These are phyloP conservation scores for Sacculina carcini DNA, from an alignment of 2,888 invertebrate genomes.

Conservation along the genomic window DNA sequence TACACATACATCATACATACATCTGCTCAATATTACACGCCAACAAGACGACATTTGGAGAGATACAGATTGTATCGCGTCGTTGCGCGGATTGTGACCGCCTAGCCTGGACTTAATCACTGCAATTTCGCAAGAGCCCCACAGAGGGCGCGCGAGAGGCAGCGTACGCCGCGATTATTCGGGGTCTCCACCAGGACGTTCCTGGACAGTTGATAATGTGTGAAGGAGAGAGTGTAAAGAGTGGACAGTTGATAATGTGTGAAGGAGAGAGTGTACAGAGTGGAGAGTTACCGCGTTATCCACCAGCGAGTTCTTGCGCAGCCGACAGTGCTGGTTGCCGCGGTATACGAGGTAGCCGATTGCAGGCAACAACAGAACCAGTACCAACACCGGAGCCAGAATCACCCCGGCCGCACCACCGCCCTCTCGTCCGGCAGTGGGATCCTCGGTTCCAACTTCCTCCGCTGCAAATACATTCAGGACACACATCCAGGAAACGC, in stretches of 20 bases:
- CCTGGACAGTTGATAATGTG: not conserved
- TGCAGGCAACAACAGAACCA: constrained; percentile 3
- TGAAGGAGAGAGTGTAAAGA: too few relatives aligned
- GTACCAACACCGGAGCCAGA: constrained; percentile 7
- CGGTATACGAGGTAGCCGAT: not conserved
- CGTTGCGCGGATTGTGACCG: not conserved
- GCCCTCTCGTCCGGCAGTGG: too few relatives aligned
- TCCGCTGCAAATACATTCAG: constrained; percentile 1
- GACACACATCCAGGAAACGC: too few relatives aligned
- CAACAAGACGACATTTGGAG: not conserved
- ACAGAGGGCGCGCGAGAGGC: too few relatives aligned
- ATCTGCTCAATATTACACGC: too few relatives aligned
- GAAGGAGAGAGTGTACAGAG: too few relatives aligned
- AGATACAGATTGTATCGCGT: not conserved
- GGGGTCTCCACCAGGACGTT: not conserved
- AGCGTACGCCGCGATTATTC: too few relatives aligned
- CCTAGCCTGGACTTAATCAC: too few relatives aligned
- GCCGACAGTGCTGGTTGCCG: not conserved
- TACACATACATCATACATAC: too few relatives aligned
- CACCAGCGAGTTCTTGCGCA: constrained; percentile 1
- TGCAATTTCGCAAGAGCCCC: too few relatives aligned
- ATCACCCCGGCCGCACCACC: too few relatives aligned
- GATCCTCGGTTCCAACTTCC: not conserved
- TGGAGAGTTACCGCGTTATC: constrained; percentile 3
- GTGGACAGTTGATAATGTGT: too few relatives aligned